phyloP scores from a whole-genome alignment of 2,113 vertebrate species.

The Maccullochella peelii region DNA sequence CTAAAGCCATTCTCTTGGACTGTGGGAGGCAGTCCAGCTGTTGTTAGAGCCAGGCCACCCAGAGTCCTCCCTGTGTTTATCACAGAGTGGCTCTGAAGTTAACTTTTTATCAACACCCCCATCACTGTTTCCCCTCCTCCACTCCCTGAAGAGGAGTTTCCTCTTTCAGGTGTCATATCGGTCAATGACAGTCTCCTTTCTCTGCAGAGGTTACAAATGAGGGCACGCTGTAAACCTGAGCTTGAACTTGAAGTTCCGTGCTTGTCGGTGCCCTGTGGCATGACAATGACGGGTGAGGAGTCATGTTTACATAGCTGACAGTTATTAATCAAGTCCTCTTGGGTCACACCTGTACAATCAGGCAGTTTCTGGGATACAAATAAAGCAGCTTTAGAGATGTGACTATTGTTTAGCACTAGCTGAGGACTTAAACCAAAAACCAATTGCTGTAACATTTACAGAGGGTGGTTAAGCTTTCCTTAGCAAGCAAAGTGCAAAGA shows the following conservation, averaged over 20 bases:
- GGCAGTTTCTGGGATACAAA: slow-evolving; percentile 46
- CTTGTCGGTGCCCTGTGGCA: slow-evolving; percentile 27
- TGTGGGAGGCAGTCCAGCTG: slow-evolving; percentile 65
- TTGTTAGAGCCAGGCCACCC: slow-evolving; percentile 75
- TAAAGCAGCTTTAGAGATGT: slow-evolving; percentile 19
- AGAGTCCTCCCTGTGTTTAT: slow-evolving; percentile 80
- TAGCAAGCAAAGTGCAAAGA: slow-evolving; percentile 63
- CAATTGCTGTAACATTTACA: slow-evolving; percentile 50
- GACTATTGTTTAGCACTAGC: slow-evolving; percentile 31
- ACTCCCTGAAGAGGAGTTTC: slow-evolving; percentile 52
- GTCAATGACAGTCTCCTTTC: slow-evolving; percentile 44
- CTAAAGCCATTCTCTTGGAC: slow-evolving; percentile 36
- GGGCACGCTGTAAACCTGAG: slow-evolving; percentile 50
- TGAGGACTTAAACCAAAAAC: slow-evolving; percentile 39
- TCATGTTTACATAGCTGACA: slow-evolving; percentile 62
- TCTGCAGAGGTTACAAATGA: slow-evolving; percentile 40
- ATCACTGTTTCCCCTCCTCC: neutral
- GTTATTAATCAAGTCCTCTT: slow-evolving; percentile 70
- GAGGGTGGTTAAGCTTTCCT: slow-evolving; percentile 39
- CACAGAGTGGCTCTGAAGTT: slow-evolving; percentile 56
- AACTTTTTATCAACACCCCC: slow-evolving; percentile 63
- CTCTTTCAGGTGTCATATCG: slow-evolving; percentile 64
- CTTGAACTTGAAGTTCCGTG: slow-evolving; percentile 49
- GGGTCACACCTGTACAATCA: slow-evolving; percentile 1
- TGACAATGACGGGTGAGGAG: slow-evolving; percentile 33